Evolutionary conservation across 2,888 invertebrate genomes (phyloP).

Genomic region (Drepanosiphum platanoidis): DNA sequence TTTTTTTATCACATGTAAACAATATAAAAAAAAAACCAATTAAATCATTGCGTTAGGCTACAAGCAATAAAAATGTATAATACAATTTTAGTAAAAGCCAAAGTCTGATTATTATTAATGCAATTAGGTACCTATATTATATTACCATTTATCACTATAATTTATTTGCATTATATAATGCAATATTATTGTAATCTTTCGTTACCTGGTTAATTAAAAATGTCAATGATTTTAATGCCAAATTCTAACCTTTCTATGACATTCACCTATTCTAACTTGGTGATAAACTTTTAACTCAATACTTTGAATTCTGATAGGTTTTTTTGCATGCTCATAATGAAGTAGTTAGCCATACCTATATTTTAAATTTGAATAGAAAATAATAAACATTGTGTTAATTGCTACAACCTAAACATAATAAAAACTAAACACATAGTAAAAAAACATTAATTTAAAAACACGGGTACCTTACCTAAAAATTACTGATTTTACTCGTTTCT

Average conservation of each 20-base stretch:
- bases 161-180: too few species aligned
- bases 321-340: neutral
- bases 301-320: neutral
- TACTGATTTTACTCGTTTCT: too few species aligned
- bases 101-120: too few species aligned
- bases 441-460: too few species aligned
- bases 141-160: neutral
- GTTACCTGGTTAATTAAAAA: constrained; percentile 13
- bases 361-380: neutral
- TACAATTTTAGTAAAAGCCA: too few species aligned
- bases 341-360: neutral
- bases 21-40: neutral
- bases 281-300: constrained; percentile 24
- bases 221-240: constrained; percentile 12
- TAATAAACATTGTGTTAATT: neutral
- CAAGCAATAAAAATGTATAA: too few species aligned
- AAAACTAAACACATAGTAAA: neutral
- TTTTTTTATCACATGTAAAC: neutral
- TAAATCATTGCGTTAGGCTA: neutral
- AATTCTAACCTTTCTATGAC: constrained; percentile 33
- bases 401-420: neutral
- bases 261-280: constrained; percentile 39
- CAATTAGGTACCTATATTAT: too few species aligned
- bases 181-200: neutral
- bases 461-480: too few species aligned